Percentiles rank a stretch among this genome's conserved stretches.
phyloP scores from a whole-genome alignment of 2,113 vertebrate species.

The Thymallus thymallus region DNA sequence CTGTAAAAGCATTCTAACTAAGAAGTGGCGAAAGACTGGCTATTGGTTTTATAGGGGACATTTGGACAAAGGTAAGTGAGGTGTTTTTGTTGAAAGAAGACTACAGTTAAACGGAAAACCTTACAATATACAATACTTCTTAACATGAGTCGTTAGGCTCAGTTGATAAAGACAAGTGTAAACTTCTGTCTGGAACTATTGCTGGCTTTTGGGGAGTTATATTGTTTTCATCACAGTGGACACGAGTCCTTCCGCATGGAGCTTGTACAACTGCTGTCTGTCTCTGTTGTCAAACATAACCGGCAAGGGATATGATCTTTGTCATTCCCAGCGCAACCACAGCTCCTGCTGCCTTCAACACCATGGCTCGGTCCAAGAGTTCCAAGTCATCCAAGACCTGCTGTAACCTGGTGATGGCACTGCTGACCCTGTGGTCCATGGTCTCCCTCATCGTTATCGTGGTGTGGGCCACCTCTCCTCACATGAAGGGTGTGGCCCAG shows the following conservation, averaged over 20 bases:
- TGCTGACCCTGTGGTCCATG: constrained; percentile 45
- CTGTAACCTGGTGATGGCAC: constrained; percentile 25
- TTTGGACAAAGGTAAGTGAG: neutral
- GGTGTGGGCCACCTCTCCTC: constrained; percentile 43
- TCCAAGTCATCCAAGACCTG: constrained; percentile 21
- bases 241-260: no score
- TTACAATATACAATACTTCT: no score
- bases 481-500: neutral
- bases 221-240: no score
- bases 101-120: neutral
- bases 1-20: neutral
- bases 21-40: neutral
- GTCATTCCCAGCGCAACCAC: neutral
- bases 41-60: neutral
- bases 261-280: no score
- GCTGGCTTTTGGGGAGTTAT: no score
- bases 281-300: no score
- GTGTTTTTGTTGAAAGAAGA: neutral
- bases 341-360: constrained; percentile 1
- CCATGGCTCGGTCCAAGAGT: constrained; percentile 28
- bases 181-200: no score
- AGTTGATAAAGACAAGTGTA: no score
- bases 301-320: no score
- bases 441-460: constrained; percentile 43
- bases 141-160: no score